Base-by-base conservation (phyloP, 1,140 invertebrate genomes). In the Bombus polaris region DNA sequence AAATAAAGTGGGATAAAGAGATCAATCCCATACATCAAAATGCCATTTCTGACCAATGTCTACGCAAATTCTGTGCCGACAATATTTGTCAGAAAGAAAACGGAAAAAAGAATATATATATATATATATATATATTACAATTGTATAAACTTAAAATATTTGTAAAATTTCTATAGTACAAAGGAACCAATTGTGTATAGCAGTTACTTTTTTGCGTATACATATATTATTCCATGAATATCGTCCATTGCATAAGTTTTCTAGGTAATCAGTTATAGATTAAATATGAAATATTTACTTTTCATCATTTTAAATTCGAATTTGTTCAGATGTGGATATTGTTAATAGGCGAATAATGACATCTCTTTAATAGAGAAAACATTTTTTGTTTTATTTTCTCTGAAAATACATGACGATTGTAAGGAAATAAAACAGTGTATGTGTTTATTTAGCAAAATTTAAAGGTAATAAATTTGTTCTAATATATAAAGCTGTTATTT, bases 111-210 rank as follows among this genome's bases (percentile, higher is more conserved):
- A 66, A 25, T 57, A 84, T n/a, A 10, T 70, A 53, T 59, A 59
- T 59, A 59, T 42, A 79, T 71, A 25, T 77, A 84, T n/a, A 6
- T 71, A 72, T 65, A 39, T 62, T 53, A 65, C 13, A 32, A 53
- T 72, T 80, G 68, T 37, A 72, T 72, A 44, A 70, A 80, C 57
- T 10, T 47, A 70, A 80, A 72, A 80, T 86, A 57, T 89, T 88
- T 82, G 68, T 86, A 86, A 89, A 86, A 72, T 89, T 73, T 82
- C 66, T 70, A 88, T 88, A 86, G 87, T 89, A 89, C 83, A 86
- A 89, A 86, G 53, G 53, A 86, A 82, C 72, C 62, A 65, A 86
- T 89, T 22, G 42, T 71, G 81, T 65, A 81, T 86, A 78, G 68
- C 53, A 82, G 53, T 78, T 88, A 85, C 78, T 78, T 82, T 82